Conservation (phyloP, 2,888 invertebrate genomes). For the Neria commutata region DNA sequence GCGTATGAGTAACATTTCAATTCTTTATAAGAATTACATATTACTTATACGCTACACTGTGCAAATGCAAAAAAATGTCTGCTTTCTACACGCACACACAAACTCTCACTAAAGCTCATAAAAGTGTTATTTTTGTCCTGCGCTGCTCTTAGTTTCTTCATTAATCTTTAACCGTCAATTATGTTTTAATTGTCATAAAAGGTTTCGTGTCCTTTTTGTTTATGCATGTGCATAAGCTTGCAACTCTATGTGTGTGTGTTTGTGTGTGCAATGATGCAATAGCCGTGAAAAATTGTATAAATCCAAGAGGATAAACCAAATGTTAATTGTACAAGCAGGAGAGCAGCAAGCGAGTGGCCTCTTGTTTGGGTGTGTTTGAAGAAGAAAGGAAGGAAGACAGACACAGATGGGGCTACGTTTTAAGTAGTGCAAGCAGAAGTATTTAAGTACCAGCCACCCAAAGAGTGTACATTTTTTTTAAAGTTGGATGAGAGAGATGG, state of each 20-base stretch:
- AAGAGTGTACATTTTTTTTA: neutral
- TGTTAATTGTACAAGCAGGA: conserved; percentile 6
- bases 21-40: no score
- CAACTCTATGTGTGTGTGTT: conserved; percentile 15
- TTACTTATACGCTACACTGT: no score
- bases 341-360: neutral
- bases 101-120: no score
- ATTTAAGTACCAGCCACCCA: neutral
- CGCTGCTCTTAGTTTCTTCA: conserved; percentile 38
- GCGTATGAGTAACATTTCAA: no score
- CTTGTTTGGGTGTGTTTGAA: neutral
- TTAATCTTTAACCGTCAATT: conserved; percentile 62
- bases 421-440: no score
- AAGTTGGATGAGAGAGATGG: no score
- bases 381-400: neutral
- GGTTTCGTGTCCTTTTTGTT: conserved; percentile 44
- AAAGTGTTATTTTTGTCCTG: neutral
- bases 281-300: conserved; percentile 40
- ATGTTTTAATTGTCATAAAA: conserved; percentile 63
- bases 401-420: neutral
- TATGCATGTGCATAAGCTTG: conserved; percentile 4
- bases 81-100: no score
- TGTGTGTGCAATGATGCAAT: conserved; percentile 8
- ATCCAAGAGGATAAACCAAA: conserved; percentile 46
- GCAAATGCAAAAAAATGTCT: no score